Percentiles rank a stretch among this genome's conserved stretches.
These are phyloP conservation scores for Miniopterus natalensis DNA, from an alignment of 2,113 vertebrate species.

Conservation along the genomic window DNA sequence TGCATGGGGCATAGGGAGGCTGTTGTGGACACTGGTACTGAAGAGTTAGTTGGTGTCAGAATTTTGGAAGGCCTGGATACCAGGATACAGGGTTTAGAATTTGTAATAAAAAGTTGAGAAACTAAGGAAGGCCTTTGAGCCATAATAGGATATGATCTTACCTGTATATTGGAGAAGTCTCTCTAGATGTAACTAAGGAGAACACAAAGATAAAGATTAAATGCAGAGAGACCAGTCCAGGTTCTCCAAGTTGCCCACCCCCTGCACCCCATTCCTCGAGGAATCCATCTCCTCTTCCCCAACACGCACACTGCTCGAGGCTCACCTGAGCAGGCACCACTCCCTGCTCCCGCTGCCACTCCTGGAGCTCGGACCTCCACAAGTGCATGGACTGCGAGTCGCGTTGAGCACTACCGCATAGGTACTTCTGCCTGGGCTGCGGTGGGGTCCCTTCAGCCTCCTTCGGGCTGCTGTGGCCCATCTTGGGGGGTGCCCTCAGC, in stretches of 20 bases:
- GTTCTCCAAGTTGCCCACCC: too few relatives aligned
- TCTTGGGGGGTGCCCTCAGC: slow-evolving; percentile 77
- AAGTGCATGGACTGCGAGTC: slow-evolving; percentile 85
- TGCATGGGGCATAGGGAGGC: neutral
- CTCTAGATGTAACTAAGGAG: neutral
- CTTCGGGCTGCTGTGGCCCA: slow-evolving; percentile 78
- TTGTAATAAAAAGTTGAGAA: neutral
- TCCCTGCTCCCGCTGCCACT: slow-evolving; percentile 80
- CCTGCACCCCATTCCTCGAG: too few relatives aligned
- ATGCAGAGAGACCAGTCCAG: neutral
- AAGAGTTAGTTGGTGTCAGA: neutral
- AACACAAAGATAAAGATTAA: neutral
- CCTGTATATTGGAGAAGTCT: neutral
- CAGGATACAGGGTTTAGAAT: neutral
- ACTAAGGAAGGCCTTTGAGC: slow-evolving; percentile 9
- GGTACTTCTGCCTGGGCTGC: slow-evolving; percentile 85
- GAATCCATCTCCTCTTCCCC: too few relatives aligned
- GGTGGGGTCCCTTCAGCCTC: slow-evolving; percentile 70
- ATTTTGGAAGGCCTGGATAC: neutral
- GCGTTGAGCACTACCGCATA: slow-evolving; percentile 76
- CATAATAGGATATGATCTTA: neutral
- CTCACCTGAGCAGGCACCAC: slow-evolving; percentile 66
- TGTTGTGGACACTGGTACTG: neutral
- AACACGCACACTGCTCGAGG: too few relatives aligned
- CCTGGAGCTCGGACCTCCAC: slow-evolving; percentile 85